Base-by-base conservation (phyloP, 2,113 vertebrate species). In the Perca schrenkii region DNA sequence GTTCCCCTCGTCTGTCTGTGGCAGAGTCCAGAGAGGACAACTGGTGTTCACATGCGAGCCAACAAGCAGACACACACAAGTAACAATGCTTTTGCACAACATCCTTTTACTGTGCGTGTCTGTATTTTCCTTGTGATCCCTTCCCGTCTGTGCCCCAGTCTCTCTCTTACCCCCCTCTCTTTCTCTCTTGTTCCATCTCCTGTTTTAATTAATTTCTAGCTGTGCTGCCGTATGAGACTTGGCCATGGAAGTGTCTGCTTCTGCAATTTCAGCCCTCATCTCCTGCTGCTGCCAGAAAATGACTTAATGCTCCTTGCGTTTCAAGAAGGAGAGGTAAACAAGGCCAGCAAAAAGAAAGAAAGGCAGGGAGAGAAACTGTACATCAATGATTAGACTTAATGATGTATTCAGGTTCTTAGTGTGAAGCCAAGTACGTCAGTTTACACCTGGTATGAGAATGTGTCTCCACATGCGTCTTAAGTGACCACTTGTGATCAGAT, bases 201-300 rank as follows among this genome's bases (percentile, higher is more conserved):
- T 86, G 40, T 91, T 94, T 90, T 87, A 92, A 91, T 94, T 94
- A 92, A 94, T 93, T 94, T 90, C 81, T 91, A 77, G 88, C 86
- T 92, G 91, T 86, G 91, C 89, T 90, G 72, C 89, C 62, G 76
- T 84, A 86, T 85, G 88, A 93, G 87, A 81, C 83, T 90, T 90
- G 91, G 92, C 91, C 78, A 47, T 72, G 72, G 81, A 91, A 91
- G 83, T 90, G 91, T 91, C 79, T 74, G 86, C 87, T 86, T 81
- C 86, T 86, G 85, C 85, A 83, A 80, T 89, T 89, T 91, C 68
- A 68, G 79, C 60, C 68, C 72, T 79, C 62, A 3, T 86, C 82
- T 86, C 88, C 85, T 25, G 52, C 52, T 16, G 68, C 67, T 88
- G 88, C 86, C 85, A 92, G 88, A 83, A 83, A 84, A 86, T 87